These are phyloP conservation scores for Chelmon rostratus DNA, from an alignment of 2,797 vertebrate genomes.

Conservation along the genomic window DNA sequence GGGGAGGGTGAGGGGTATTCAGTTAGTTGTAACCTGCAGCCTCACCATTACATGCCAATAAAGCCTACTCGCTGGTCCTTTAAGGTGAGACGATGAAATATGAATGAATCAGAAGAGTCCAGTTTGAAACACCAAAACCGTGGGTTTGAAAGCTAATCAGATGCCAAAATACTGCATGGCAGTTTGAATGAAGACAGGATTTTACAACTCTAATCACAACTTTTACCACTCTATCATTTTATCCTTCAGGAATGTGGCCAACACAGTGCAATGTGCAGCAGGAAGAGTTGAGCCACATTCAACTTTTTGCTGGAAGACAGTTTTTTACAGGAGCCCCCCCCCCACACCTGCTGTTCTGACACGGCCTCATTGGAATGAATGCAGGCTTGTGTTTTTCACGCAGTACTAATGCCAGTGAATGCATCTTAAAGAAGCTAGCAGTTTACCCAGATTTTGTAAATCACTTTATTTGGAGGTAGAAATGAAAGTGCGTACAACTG, in stretches of 20 bases:
- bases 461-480: not conserved
- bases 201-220: too few relatives aligned
- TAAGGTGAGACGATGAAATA: not conserved
- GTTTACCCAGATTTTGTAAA: not conserved
- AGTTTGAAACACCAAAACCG: not conserved
- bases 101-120: not conserved
- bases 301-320: not conserved
- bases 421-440: not conserved
- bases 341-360: not conserved
- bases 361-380: too few relatives aligned
- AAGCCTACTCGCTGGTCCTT: too few relatives aligned
- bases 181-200: not conserved
- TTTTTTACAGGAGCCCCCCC: not conserved
- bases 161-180: not conserved
- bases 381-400: too few relatives aligned
- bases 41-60: too few relatives aligned
- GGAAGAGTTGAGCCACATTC: not conserved
- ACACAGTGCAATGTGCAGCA: not conserved
- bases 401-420: not conserved
- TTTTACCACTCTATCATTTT: not conserved
- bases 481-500: not conserved
- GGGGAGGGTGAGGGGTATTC: too few relatives aligned
- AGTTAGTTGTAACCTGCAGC: too few relatives aligned
- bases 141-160: too few relatives aligned
- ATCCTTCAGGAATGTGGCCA: constrained; percentile 12